Conservation (phyloP, 1,140 invertebrate genomes). For the Anadara kagoshimensis region DNA sequence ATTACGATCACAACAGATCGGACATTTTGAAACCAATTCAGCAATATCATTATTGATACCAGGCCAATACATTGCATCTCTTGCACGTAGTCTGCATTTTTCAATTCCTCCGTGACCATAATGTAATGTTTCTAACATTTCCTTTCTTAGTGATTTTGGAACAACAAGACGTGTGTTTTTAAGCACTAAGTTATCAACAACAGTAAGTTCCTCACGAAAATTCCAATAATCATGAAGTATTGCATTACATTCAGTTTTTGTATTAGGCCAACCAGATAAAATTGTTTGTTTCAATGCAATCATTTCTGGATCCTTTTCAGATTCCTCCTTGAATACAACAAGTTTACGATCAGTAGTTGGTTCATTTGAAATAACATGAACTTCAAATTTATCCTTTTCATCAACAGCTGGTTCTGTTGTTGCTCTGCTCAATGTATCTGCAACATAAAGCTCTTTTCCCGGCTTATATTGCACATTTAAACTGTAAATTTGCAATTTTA, state of each 20-base stretch:
- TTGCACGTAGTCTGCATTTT: slow-evolving; percentile 29
- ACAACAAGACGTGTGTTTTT: slow-evolving; percentile 29
- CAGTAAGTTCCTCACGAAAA: slow-evolving; percentile 33
- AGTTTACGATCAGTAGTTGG: slow-evolving; percentile 8
- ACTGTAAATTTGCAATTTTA: slow-evolving; percentile 71
- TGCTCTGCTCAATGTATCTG: slow-evolving; percentile 56
- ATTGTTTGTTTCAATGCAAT: slow-evolving; percentile 19
- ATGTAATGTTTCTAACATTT: slow-evolving; percentile 25
- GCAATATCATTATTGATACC: slow-evolving; percentile 36
- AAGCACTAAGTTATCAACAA: slow-evolving; percentile 31
- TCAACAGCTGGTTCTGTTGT: not conserved
- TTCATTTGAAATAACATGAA: not conserved
- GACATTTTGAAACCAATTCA: slow-evolving; percentile 25
- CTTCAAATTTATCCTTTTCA: slow-evolving; percentile 2
- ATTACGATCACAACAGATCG: not conserved
- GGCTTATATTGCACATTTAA: slow-evolving; percentile 65
- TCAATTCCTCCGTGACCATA: slow-evolving; percentile 22
- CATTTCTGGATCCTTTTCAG: slow-evolving; percentile 1
- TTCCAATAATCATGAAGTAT: slow-evolving; percentile 16
- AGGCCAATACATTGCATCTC: slow-evolving; percentile 49
- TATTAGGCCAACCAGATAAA: slow-evolving; percentile 26
- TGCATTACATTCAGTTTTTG: not conserved
- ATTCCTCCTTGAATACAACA: not conserved
- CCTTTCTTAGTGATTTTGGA: slow-evolving; percentile 4
- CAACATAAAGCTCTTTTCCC: slow-evolving; percentile 70